Percentiles rank a stretch among this genome's conserved stretches.
Evolutionary conservation across 1,140 invertebrate genomes (phyloP).

Genomic region (Bombus confusus): DNA sequence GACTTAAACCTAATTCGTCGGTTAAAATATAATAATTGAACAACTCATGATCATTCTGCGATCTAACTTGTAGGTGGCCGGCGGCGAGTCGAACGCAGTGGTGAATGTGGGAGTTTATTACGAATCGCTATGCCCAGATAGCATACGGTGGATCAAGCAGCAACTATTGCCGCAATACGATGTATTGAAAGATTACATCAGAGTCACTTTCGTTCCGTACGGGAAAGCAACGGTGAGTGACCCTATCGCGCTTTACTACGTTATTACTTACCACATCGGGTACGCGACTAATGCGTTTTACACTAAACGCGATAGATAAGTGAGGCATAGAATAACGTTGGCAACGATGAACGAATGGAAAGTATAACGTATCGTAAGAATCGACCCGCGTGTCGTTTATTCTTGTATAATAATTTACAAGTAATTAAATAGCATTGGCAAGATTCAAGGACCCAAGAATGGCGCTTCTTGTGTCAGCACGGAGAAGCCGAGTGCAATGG

Average conservation of each 20-base stretch:
- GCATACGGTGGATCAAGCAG: constrained; percentile 85
- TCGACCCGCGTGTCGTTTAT: neutral
- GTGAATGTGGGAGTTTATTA: constrained; percentile 85
- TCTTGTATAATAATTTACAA: too few relatives aligned
- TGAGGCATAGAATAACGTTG: too few relatives aligned
- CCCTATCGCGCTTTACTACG: neutral
- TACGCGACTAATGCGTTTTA: too few relatives aligned
- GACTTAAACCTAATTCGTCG: too few relatives aligned
- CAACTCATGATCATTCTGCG: neutral
- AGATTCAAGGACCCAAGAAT: constrained; percentile 73
- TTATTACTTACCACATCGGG: neutral
- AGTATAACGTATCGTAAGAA: neutral
- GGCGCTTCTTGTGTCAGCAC: constrained; percentile 86
- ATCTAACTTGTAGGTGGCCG: constrained; percentile 37
- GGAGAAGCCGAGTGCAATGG: constrained; percentile 86
- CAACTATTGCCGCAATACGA: constrained; percentile 78
- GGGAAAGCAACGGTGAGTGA: constrained; percentile 88
- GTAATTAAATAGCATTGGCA: constrained; percentile 69
- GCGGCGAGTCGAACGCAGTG: neutral
- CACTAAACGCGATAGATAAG: too few relatives aligned
- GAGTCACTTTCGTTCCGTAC: constrained; percentile 83
- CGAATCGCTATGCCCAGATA: constrained; percentile 91
- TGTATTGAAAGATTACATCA: constrained; percentile 65
- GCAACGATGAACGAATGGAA: too few relatives aligned
- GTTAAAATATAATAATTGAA: too few relatives aligned